Conservation (phyloP, 1,140 invertebrate species). For the Augochlora pura region DNA sequence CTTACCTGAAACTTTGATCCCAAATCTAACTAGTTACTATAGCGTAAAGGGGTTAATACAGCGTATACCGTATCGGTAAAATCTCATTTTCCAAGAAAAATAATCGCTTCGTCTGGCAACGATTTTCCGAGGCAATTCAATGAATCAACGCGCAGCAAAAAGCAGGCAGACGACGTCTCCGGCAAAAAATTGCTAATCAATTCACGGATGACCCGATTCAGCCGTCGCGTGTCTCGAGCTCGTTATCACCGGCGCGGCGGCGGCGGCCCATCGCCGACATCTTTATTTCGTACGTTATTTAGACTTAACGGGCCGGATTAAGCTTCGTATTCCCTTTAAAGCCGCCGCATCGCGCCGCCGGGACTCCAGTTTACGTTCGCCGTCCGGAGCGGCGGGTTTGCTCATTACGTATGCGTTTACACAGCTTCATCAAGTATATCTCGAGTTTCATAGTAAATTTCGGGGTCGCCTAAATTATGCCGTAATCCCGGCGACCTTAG, state of each 20-base stretch:
- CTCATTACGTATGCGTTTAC: slow-evolving; percentile 39
- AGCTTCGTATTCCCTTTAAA: slow-evolving; percentile 34
- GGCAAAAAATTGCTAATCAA: no score
- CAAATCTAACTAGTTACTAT: no score
- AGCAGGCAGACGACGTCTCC: no score
- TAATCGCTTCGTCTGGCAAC: no score
- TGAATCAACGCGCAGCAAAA: no score
- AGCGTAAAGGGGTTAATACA: no score
- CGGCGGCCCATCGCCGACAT: background rate
- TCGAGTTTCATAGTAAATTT: slow-evolving; percentile 32
- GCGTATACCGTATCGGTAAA: no score
- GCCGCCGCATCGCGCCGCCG: background rate
- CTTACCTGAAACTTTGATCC: no score
- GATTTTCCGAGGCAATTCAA: no score
- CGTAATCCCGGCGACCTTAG: slow-evolving; percentile 27
- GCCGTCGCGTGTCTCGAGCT: no score
- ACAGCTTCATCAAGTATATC: slow-evolving; percentile 26
- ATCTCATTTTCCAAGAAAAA: no score
- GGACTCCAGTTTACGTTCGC: slow-evolving; percentile 23
- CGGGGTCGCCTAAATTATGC: slow-evolving; percentile 23
- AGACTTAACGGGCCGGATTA: slow-evolving; percentile 20
- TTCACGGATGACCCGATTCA: background rate
- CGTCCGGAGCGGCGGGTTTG: background rate
- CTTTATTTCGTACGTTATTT: slow-evolving; percentile 25
- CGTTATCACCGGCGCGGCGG: background rate